These are phyloP conservation scores for Acanthaster planci DNA, from an alignment of 35 echinoderm and acorn worm genomes.

Conservation along the genomic window DNA sequence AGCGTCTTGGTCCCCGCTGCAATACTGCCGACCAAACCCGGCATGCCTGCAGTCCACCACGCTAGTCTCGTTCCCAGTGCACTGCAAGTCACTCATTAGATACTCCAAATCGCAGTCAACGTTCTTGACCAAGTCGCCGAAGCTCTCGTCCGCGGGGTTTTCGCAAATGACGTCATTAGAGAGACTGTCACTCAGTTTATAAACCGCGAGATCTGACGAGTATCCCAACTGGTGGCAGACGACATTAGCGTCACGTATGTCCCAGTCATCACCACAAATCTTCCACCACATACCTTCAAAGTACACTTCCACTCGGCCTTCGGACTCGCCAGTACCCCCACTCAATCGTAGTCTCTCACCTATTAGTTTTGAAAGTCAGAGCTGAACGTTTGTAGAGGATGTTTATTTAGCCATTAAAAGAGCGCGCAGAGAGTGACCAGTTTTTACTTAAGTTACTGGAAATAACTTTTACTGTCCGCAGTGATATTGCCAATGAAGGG, in stretches of 20 bases:
- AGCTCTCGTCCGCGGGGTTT: not conserved
- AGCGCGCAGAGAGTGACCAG: too few species aligned
- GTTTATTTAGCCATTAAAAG: too few species aligned
- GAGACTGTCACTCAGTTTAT: not conserved
- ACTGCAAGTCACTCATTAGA: slow-evolving; percentile 35
- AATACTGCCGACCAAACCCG: slow-evolving; percentile 26
- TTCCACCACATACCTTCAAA: slow-evolving; percentile 44
- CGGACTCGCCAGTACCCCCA: slow-evolving; percentile 25
- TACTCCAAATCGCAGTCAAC: not conserved
- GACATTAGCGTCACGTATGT: slow-evolving; percentile 38
- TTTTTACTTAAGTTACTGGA: too few species aligned
- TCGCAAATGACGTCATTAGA: not conserved
- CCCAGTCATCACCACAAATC: slow-evolving; percentile 44
- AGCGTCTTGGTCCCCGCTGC: slow-evolving; percentile 3
- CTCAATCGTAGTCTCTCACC: slow-evolving; percentile 6
- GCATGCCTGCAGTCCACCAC: slow-evolving; percentile 25
- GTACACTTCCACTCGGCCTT: slow-evolving; percentile 49
- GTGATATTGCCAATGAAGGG: too few species aligned
- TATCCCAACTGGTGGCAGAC: slow-evolving; percentile 27
- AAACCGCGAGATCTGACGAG: not conserved
- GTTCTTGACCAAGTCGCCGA: not conserved
- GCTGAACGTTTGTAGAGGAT: too few species aligned
- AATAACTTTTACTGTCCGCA: too few species aligned
- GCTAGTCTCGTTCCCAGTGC: slow-evolving; percentile 34
- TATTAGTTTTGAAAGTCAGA: not conserved